Evolutionary conservation across 2,113 vertebrate species (phyloP), one percentile per base, ranked within the genome.

Genomic region (Opisthocomus hoazin): DNA sequence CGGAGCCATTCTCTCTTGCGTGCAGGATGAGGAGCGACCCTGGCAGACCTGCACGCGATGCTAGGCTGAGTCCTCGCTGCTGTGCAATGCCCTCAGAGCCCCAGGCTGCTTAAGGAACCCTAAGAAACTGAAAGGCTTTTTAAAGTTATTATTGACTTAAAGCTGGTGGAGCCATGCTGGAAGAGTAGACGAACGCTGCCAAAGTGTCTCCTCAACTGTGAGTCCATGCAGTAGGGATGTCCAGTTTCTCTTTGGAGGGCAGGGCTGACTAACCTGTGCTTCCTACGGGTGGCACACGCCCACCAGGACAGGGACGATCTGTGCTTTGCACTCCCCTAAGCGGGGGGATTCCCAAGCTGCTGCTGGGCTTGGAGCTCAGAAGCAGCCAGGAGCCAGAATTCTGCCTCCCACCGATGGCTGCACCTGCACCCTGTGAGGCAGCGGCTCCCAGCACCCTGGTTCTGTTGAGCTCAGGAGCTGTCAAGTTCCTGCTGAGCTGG

Each of bases 121-220:
- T 57, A 48, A 74, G 56, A 77, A 87, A 48, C 9, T 4, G 29
- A 78, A 93, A 53, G 48, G 36, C 15, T 70, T 91, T 68, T 2
- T 2, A 19, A 36, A 70, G 19, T 77, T 57, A 37, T 10, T 36
- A 57, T 20, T 45, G 39, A 53, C 51, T 66, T 43, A 68, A 45
- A 79, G 34, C n/a, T 57, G 36, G 18, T 0, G 0, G 61, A 85
- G 51, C 1, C 0, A 0, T 21, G 50, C 51, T 75, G 51, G 63
- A 60, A 96, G 23, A 32, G 43, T 3, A 76, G 46, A 79, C 6
- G 65, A 78, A 46, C 32, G 2, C 60, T 66, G 37, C 32, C 41
- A 34, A 79, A 84, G 37, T 30, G 36, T 60, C 81, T 89, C 3
- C 73, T 87, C 46, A 79, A 43, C 30, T 65, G 26, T 53, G 37